Percentiles rank a stretch among this genome's conserved stretches.
Evolutionary conservation across 1,140 invertebrate genomes (phyloP).

Genomic region (Agrypnia vestita): DNA sequence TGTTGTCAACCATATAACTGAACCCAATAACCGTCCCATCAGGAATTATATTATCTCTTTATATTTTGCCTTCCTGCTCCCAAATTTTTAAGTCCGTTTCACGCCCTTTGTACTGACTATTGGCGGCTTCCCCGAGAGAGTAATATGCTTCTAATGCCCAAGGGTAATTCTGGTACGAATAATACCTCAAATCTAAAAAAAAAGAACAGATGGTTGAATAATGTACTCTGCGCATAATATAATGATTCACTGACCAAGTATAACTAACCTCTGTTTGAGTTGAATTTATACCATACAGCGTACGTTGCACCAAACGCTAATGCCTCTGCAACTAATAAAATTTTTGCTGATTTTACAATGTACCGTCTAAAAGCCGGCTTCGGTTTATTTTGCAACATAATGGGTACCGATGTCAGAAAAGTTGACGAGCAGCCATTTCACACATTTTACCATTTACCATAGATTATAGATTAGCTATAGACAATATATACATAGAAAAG

Average conservation of each 20-base stretch:
- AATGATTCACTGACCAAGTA: constrained; percentile 7
- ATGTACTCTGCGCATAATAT: constrained; percentile 1
- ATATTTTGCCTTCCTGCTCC: constrained; percentile 47
- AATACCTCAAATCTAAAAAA: constrained; percentile 49
- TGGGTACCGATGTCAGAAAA: neutral
- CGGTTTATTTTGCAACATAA: constrained; percentile 41
- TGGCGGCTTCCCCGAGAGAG: constrained; percentile 43
- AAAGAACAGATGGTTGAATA: constrained; percentile 28
- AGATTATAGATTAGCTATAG: too few relatives aligned
- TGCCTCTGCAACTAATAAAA: constrained; percentile 32
- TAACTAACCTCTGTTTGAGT: constrained; percentile 48
- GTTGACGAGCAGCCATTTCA: constrained; percentile 29
- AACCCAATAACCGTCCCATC: constrained; percentile 42
- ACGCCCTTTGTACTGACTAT: constrained; percentile 48
- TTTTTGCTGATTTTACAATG: constrained; percentile 17
- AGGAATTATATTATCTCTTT: constrained; percentile 5
- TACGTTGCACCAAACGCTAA: constrained; percentile 10
- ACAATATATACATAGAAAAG: too few relatives aligned
- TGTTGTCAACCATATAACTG: constrained; percentile 25
- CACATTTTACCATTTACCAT: neutral
- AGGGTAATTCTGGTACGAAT: constrained; percentile 22
- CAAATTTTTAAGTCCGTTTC: constrained; percentile 52
- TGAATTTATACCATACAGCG: constrained; percentile 31
- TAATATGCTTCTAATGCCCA: constrained; percentile 53
- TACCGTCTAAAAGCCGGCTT: constrained; percentile 29